Conservation (phyloP, 2,113 vertebrate genomes). For the Calidris pugnax region DNA sequence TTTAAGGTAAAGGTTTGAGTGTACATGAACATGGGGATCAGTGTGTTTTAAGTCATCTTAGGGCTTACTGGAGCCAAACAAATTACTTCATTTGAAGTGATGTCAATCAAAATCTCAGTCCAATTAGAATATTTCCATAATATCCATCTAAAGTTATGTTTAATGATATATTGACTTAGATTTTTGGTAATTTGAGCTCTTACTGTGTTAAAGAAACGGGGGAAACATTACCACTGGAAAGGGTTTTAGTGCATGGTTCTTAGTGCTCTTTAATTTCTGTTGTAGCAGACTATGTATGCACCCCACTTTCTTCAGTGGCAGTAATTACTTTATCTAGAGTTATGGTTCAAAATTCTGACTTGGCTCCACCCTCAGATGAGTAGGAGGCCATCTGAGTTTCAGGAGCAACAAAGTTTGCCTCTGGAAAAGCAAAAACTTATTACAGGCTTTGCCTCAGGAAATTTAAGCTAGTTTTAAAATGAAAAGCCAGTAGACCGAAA, state of each 20-base stretch:
- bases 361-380: background rate
- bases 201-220: background rate
- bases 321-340: background rate
- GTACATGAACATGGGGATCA: background rate
- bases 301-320: background rate
- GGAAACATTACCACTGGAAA: background rate
- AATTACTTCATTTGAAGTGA: background rate
- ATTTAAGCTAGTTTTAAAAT: background rate
- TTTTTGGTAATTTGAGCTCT: background rate
- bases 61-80: background rate
- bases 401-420: background rate
- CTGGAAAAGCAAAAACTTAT: background rate
- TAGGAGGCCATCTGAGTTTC: background rate
- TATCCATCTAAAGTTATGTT: background rate
- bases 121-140: background rate
- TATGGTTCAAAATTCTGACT: background rate
- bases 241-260: background rate
- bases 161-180: background rate
- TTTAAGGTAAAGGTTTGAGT: background rate
- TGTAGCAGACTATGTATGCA: background rate
- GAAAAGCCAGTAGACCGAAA: background rate
- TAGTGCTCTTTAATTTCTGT: background rate
- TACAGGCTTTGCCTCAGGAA: background rate
- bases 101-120: background rate
- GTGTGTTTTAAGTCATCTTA: background rate